Base-by-base conservation (phyloP, 2,113 vertebrate species). In the Dolichotis patagonum region DNA sequence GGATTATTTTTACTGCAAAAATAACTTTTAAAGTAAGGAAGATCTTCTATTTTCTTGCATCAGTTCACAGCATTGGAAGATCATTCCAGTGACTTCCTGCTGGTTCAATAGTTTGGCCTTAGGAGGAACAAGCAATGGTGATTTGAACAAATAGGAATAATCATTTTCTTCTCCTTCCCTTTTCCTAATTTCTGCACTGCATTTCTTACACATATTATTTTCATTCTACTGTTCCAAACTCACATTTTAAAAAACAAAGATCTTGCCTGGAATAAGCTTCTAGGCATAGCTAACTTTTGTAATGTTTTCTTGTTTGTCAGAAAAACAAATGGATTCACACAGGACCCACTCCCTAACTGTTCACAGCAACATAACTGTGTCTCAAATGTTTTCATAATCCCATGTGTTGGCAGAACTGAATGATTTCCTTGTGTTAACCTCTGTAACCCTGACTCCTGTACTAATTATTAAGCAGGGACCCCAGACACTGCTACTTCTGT, bases 211-310 rank as follows among this genome's bases (percentile, higher is more conserved):
- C 3, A 71, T 32, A 19, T 49, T 95, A 88, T 97, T 67, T 96
- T 60, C 81, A 91, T 43, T 4, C 3, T 32, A n/a, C 22, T 71
- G 62, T 91, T 86, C n/a, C 89, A n/a, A 13, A 56, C 11, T 0
- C 9, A 97, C 60, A 56, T 71, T 90, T 41, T 97, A 94, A 96
- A 49, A 77, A 13, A 2, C 35, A 8, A 65, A 85, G 38, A 43
- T 91, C 91, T 65, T 84, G 52, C 82, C 78, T 97, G 43, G 11
- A 58, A 63, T 73, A 96, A 95, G 67, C 90, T 98, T 97, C n/a
- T 2, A 98, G 93, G 91, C 75, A 88, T 28, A 80, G 69, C 97
- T 92, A 97, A 96, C 69, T 77, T 97, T 97, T 98, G 95, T 91
- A 92, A 62, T 0, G 0, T 43, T 83, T 91, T 69, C 71, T 96